Conservation (phyloP, 2,113 vertebrate species). For the Neolamprologus cancellatus region DNA sequence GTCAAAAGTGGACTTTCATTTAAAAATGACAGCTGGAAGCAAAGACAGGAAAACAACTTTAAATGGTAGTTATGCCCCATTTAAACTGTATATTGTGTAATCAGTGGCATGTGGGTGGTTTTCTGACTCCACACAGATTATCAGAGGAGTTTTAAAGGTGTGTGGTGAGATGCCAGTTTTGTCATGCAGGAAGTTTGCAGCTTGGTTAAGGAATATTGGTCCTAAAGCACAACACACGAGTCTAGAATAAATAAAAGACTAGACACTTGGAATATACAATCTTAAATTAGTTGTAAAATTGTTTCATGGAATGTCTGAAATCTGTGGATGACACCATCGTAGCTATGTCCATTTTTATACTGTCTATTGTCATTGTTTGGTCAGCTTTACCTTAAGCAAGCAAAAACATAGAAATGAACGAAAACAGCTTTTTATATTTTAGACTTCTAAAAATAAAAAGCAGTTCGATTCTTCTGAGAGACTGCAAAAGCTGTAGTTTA, state of each 20-base stretch:
- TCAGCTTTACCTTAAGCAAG: neutral
- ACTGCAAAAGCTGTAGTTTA: neutral
- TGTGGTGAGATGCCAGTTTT: neutral
- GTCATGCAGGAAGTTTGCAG: neutral
- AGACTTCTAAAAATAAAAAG: neutral
- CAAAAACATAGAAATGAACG: neutral
- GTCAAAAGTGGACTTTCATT: neutral
- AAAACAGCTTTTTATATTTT: neutral
- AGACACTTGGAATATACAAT: neutral
- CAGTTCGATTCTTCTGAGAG: neutral
- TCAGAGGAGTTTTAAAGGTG: neutral
- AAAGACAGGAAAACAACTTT: neutral
- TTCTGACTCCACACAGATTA: neutral
- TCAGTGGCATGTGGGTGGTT: neutral
- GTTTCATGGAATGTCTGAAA: neutral
- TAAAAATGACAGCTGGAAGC: neutral
- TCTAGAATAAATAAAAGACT: neutral
- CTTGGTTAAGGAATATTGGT: neutral
- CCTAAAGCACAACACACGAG: neutral
- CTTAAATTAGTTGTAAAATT: neutral
- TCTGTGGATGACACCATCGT: neutral
- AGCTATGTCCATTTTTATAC: neutral
- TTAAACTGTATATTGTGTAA: neutral
- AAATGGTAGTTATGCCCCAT: neutral
- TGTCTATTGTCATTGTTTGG: neutral